A percentile compares a stretch with the other conserved stretches of the same genome.
Conservation (phyloP, 2,888 invertebrate genomes). For the Troilus luridus region DNA sequence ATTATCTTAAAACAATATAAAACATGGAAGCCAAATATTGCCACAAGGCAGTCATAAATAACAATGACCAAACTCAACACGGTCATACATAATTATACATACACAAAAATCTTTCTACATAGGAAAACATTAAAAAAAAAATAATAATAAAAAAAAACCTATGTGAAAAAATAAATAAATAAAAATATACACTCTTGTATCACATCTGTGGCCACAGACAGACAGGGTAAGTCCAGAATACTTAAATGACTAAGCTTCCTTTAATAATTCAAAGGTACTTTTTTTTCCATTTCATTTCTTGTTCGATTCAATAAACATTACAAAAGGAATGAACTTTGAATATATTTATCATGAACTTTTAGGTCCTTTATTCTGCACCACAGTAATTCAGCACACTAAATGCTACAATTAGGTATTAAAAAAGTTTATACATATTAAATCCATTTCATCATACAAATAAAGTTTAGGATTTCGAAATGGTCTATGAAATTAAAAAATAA, state of each 20-base stretch:
- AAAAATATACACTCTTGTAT: slow-evolving; percentile 35
- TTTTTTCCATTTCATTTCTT: neutral
- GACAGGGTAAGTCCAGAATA: neutral
- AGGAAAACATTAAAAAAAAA: neutral
- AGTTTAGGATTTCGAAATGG: slow-evolving; percentile 12
- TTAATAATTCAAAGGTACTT: neutral
- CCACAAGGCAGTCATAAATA: slow-evolving; percentile 11
- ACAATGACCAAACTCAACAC: slow-evolving; percentile 8
- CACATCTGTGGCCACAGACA: slow-evolving; percentile 38
- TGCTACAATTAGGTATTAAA: slow-evolving; percentile 37
- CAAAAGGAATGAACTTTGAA: slow-evolving; percentile 1
- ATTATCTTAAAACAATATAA: slow-evolving; percentile 39
- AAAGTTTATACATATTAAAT: slow-evolving; percentile 36
- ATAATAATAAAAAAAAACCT: neutral
- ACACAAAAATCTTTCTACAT: slow-evolving; percentile 1
- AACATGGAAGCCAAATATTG: slow-evolving; percentile 44
- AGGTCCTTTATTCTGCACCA: slow-evolving; percentile 24
- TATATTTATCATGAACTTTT: slow-evolving; percentile 19
- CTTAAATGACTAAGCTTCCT: neutral
- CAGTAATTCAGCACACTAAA: slow-evolving; percentile 47
- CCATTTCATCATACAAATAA: slow-evolving; percentile 40
- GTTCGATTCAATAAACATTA: neutral
- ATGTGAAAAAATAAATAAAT: slow-evolving; percentile 17
- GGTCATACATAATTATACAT: slow-evolving; percentile 8
- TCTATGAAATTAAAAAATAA: slow-evolving; percentile 40